Evolutionary conservation across 2,113 vertebrate genomes (phyloP), one percentile per base, ranked within the genome.

Genomic region (Psettodes erumei): DNA sequence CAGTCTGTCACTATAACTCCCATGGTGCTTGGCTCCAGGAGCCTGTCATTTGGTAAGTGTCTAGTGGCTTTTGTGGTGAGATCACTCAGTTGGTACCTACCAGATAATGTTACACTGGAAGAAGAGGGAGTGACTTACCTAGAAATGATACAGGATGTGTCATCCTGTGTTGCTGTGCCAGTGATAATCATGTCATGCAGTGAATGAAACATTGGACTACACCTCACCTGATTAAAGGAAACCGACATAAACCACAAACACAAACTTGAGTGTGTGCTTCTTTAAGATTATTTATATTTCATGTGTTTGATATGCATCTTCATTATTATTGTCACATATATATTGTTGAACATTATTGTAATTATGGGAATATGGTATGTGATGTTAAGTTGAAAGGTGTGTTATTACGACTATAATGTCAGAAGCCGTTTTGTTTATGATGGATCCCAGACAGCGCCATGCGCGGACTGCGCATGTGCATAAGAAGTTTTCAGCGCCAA

Each of bases 51-150:
- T 65, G 61, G 30, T 71, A 38, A 60, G 79, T 72, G 83, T 47
- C 47, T 82, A 51, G 35, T 73, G 50, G 56, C 64, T 69, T 75
- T 55, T 86, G 65, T 75, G 74, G 84, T 75, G 5, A 12, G 75
- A 54, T 82, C 84, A 84, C 75, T 77, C 62, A 85, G 59, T 45
- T 53, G 16, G 10, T 70, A 58, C 33, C 38, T 61, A 43, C 16
- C n/a, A 47, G 84, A 76, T 83, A 79, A 76, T 71, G 60, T 86
- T 61, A 83, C 74, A 28, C 30, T 38, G 42, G n/a, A 32, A 59
- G 63, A 67, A 55, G 75, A 55, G 18, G 25, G 37, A 53, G 18
- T 19, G 65, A 55, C 37, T 78, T 53, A 75, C 19, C 3, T 9
- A 6, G 59, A 60, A 58, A 59, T 48, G 16, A 83, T 62, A 48